Conservation (phyloP, 2,888 invertebrate species). For the Megamerina dolium region DNA sequence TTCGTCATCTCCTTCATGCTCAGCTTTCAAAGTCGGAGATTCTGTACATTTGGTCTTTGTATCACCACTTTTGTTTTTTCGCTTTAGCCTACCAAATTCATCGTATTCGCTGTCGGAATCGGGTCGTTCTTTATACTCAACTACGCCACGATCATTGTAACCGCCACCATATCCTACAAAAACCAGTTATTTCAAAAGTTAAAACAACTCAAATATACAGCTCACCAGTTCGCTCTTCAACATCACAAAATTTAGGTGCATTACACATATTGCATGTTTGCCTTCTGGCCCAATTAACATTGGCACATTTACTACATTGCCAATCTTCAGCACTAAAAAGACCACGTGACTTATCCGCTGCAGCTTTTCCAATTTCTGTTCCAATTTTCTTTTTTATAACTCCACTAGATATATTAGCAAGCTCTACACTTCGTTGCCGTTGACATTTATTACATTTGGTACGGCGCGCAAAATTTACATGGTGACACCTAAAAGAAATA, state of each 20-base stretch:
- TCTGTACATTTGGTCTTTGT: slow-evolving; percentile 40
- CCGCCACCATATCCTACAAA: slow-evolving; percentile 72
- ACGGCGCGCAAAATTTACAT: slow-evolving; percentile 90
- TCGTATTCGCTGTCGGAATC: slow-evolving; percentile 95
- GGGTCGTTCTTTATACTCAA: slow-evolving; percentile 88
- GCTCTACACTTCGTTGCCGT: slow-evolving; percentile 31
- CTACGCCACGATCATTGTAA: slow-evolving; percentile 92
- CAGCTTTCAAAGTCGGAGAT: slow-evolving; percentile 32
- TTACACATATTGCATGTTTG: slow-evolving; percentile 98
- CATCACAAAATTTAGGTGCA: slow-evolving; percentile 94
- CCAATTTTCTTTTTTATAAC: slow-evolving; percentile 68
- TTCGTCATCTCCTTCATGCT: slow-evolving; percentile 47
- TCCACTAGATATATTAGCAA: slow-evolving; percentile 23
- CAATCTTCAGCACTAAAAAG: slow-evolving; percentile 93
- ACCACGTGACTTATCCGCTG: slow-evolving; percentile 90
- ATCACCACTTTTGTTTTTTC: slow-evolving; percentile 35
- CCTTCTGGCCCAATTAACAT: slow-evolving; percentile 88
- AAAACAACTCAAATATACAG: slow-evolving; percentile 5
- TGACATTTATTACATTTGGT: slow-evolving; percentile 83
- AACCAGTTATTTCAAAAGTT: neutral
- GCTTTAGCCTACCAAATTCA: slow-evolving; percentile 71
- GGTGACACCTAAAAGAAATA: slow-evolving; percentile 62
- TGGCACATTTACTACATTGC: slow-evolving; percentile 99
- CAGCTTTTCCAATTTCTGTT: slow-evolving; percentile 95
- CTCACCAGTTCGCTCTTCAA: slow-evolving; percentile 66